phyloP scores from a whole-genome alignment of 2,797 vertebrate genomes.

The Catostomus latipinnis region DNA sequence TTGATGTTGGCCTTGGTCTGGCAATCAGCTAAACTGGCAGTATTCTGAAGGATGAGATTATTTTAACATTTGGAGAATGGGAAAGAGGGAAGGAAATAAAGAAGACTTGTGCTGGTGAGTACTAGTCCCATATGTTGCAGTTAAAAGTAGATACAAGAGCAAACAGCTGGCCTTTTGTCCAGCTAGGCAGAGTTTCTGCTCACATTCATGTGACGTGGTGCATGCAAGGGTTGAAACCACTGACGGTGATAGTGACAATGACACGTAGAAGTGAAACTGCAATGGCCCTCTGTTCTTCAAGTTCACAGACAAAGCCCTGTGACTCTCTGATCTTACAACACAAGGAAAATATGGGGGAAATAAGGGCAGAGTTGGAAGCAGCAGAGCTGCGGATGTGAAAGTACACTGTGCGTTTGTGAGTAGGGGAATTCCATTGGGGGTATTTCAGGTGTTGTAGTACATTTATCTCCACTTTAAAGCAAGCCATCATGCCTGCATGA shows the following conservation, averaged over 20 bases:
- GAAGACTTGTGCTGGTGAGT: conserved; percentile 66
- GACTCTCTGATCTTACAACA: conserved; percentile 51
- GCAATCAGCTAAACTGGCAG: conserved; percentile 46
- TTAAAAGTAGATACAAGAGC: conserved; percentile 69
- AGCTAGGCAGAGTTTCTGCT: conserved; percentile 69
- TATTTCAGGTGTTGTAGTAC: conserved; percentile 74
- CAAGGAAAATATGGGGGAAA: conserved; percentile 48
- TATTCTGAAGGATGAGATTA: conserved; percentile 62
- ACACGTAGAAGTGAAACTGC: conserved; percentile 60
- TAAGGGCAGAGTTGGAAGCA: conserved; percentile 52
- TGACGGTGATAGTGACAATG: conserved; percentile 54
- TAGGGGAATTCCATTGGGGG: conserved; percentile 76
- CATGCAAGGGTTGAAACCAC: conserved; percentile 65
- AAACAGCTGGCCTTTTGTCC: conserved; percentile 81
- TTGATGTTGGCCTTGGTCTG: conserved; percentile 52
- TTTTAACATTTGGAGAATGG: conserved; percentile 71
- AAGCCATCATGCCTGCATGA: conserved; percentile 69
- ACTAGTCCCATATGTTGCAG: conserved; percentile 60
- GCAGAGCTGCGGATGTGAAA: not conserved
- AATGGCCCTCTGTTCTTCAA: conserved; percentile 45
- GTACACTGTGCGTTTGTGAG: conserved; percentile 47
- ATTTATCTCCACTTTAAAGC: conserved; percentile 79
- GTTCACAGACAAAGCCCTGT: conserved; percentile 51
- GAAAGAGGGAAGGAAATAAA: conserved; percentile 71
- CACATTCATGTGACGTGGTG: conserved; percentile 68